A percentile compares a stretch with the other conserved stretches of the same genome.
phyloP scores from a whole-genome alignment of 2,888 invertebrate species.

The Andricus curvator region DNA sequence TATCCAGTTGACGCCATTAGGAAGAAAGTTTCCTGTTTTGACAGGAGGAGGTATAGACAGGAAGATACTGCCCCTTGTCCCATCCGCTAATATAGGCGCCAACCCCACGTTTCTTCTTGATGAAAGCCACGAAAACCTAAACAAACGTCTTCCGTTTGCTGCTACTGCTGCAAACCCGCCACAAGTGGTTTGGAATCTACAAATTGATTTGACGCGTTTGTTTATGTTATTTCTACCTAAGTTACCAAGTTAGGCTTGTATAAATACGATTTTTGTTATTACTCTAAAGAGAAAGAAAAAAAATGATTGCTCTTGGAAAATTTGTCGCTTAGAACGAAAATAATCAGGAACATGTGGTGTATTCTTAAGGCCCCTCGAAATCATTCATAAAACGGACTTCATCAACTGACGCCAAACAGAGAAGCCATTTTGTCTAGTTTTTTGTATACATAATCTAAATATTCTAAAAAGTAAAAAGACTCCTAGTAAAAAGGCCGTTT shows the following conservation, averaged over 20 bases:
- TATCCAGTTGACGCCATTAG: conserved; percentile 10
- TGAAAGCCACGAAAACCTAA: conserved; percentile 48
- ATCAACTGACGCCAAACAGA: too few relatives aligned
- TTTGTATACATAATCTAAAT: too few relatives aligned
- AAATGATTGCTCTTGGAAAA: conserved; percentile 1
- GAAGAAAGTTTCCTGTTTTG: conserved; percentile 26
- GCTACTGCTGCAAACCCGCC: conserved; percentile 33
- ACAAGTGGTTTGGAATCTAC: conserved; percentile 16
- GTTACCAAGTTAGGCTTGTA: conserved; percentile 2
- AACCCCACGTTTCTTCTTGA: conserved; percentile 41
- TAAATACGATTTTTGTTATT: conserved; percentile 22
- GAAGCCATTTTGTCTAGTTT: too few relatives aligned
- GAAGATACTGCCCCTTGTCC: conserved; percentile 7
- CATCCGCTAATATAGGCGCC: conserved; percentile 31
- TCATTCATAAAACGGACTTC: too few relatives aligned
- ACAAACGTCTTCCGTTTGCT: conserved; percentile 46
- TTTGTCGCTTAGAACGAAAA: not conserved
- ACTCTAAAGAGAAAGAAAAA: conserved; percentile 10
- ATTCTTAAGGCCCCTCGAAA: not conserved
- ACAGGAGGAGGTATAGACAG: conserved; percentile 28
- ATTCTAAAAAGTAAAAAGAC: too few relatives aligned
- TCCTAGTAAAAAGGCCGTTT: too few relatives aligned
- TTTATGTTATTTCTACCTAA: conserved; percentile 22
- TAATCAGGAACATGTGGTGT: not conserved
- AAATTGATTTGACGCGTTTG: conserved; percentile 37